phyloP scores from a whole-genome alignment of 2,113 vertebrate genomes.

The Mastomys coucha region DNA sequence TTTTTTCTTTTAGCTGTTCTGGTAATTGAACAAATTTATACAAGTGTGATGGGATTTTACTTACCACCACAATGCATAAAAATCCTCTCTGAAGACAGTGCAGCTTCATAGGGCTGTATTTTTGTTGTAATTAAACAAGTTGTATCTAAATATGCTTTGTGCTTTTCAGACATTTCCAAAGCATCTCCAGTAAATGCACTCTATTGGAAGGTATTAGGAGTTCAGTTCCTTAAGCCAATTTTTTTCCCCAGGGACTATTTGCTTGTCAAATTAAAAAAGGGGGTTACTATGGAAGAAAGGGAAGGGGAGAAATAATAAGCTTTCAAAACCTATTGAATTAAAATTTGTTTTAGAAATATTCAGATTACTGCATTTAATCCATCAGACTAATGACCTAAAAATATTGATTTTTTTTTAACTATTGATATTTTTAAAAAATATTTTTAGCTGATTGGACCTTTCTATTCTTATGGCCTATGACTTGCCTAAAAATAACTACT shows the following conservation, averaged over 20 bases:
- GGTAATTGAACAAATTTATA: conserved; percentile 88
- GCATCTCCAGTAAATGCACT: conserved; percentile 84
- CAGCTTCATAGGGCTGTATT: conserved; percentile 86
- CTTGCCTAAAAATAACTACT: conserved; percentile 33
- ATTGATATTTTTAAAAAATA: neutral
- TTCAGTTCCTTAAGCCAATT: conserved; percentile 82
- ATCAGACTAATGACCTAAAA: conserved; percentile 22
- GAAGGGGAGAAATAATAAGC: conserved; percentile 61
- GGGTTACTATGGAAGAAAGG: neutral
- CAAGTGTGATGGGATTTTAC: conserved; percentile 87
- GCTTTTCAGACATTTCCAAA: conserved; percentile 84
- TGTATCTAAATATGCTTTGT: conserved; percentile 83
- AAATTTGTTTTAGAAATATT: conserved; percentile 38
- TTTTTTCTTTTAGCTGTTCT: conserved; percentile 82
- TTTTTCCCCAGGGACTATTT: conserved; percentile 44
- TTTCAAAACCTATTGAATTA: conserved; percentile 29
- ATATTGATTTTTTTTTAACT: neutral
- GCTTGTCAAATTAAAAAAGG: conserved; percentile 65
- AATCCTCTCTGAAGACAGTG: conserved; percentile 81
- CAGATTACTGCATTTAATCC: conserved; percentile 11
- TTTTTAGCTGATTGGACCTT: conserved; percentile 32
- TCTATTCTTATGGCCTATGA: neutral
- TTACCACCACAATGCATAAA: conserved; percentile 84
- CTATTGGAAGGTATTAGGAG: conserved; percentile 84
- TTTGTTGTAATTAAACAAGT: conserved; percentile 88